Percentiles rank a stretch among this genome's conserved stretches.
phyloP scores from a whole-genome alignment of 1,140 invertebrate species.

The Drusus annulatus region DNA sequence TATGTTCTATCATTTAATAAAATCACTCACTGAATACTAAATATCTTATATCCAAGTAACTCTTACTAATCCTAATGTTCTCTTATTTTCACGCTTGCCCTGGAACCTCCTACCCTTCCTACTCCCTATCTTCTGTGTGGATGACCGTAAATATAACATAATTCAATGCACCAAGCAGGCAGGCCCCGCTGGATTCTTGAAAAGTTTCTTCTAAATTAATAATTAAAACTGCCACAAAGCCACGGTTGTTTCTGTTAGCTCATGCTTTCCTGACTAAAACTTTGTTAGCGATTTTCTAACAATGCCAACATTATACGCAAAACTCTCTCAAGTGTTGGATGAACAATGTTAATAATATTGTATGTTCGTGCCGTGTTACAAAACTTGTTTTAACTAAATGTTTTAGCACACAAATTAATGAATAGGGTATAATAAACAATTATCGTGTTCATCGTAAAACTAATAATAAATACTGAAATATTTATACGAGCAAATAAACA shows the following conservation, averaged over 20 bases:
- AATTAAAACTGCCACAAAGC: conserved; percentile 15
- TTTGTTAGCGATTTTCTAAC: conserved; percentile 54
- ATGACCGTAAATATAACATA: neutral
- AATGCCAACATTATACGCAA: conserved; percentile 17
- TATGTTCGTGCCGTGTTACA: conserved; percentile 58
- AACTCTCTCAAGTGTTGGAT: conserved; percentile 19
- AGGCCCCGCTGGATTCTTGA: conserved; percentile 89
- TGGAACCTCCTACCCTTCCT: conserved; percentile 39
- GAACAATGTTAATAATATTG: conserved; percentile 51
- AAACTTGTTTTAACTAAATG: conserved; percentile 57
- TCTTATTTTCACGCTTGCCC: conserved; percentile 52
- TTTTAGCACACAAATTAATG: conserved; percentile 59
- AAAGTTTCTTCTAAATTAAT: conserved; percentile 87
- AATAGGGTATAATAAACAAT: conserved; percentile 52
- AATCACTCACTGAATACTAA: neutral
- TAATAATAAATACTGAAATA: conserved; percentile 17
- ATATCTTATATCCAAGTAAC: neutral
- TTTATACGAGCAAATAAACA: conserved; percentile 12
- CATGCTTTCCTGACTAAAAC: conserved; percentile 52
- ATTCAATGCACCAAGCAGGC: conserved; percentile 71
- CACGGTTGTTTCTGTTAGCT: conserved; percentile 52
- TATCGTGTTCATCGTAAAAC: conserved; percentile 55
- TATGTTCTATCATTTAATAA: conserved; percentile 14
- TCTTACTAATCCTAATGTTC: conserved; percentile 45
- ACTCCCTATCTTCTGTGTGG: conserved; percentile 26